Conservation (phyloP, 1,140 invertebrate species). For the Piezodorus guildinii region DNA sequence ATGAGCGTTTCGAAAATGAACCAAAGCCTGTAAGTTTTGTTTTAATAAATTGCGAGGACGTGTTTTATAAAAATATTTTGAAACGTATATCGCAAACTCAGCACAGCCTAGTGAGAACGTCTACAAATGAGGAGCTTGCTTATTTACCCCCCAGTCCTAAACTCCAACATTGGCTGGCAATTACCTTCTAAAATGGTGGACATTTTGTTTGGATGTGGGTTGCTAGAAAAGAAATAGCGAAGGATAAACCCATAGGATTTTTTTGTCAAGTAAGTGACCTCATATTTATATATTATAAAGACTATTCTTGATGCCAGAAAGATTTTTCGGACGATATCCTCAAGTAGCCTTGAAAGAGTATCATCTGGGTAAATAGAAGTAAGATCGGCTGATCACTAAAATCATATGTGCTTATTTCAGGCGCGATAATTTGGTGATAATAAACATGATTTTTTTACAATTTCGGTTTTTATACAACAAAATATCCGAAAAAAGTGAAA, state of each 20-base stretch:
- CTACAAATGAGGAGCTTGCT: background rate
- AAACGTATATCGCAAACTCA: background rate
- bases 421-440: slow-evolving; percentile 9
- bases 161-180: slow-evolving; percentile 2
- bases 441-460: background rate
- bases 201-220: slow-evolving; percentile 4
- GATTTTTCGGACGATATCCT: background rate
- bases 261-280: slow-evolving; percentile 5
- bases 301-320: too few relatives aligned
- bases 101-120: background rate
- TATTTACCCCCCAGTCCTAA: slow-evolving; percentile 11
- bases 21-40: too few relatives aligned
- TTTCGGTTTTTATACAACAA: background rate
- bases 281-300: too few relatives aligned
- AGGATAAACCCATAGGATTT: background rate
- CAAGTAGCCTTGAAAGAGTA: slow-evolving; percentile 27
- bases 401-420: slow-evolving; percentile 24
- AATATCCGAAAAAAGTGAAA: too few relatives aligned
- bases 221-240: background rate
- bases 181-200: slow-evolving; percentile 16
- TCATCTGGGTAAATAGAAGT: slow-evolving; percentile 27
- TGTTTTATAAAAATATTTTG: background rate
- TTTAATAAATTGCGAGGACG: too few relatives aligned
- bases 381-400: slow-evolving; percentile 27
- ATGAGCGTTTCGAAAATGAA: too few relatives aligned